phyloP scores from a whole-genome alignment of 1,140 invertebrate species.

The Aphelenchoides besseyi region DNA sequence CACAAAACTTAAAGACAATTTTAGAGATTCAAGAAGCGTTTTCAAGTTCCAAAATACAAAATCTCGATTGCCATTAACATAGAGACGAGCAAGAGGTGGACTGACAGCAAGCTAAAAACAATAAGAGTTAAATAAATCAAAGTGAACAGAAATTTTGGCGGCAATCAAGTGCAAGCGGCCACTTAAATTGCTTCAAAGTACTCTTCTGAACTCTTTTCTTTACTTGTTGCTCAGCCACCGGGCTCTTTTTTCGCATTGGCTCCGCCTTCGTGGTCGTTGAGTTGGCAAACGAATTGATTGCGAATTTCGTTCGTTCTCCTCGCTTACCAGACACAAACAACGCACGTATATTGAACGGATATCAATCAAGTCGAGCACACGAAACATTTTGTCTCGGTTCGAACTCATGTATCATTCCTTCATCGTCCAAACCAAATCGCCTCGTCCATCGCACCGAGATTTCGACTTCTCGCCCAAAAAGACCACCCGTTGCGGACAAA shows the following conservation, averaged over 20 bases:
- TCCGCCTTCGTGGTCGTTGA: not conserved
- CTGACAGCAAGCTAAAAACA: too few relatives aligned
- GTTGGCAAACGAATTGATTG: not conserved
- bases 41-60: too few relatives aligned
- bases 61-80: too few relatives aligned
- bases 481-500: not conserved
- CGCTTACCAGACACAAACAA: not conserved
- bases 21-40: too few relatives aligned
- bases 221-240: not conserved
- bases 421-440: too few relatives aligned
- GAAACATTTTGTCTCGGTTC: not conserved
- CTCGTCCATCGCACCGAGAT: too few relatives aligned
- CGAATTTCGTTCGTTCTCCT: not conserved
- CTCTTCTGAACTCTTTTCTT: not conserved
- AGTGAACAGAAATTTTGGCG: not conserved
- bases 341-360: not conserved
- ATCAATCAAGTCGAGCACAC: not conserved
- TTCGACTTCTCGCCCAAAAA: too few relatives aligned
- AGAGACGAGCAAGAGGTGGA: too few relatives aligned
- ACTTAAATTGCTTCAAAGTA: not conserved
- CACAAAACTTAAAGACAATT: too few relatives aligned
- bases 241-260: not conserved
- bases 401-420: not conserved
- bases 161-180: not conserved
- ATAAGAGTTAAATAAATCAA: slow-evolving; percentile 1